Evolutionary conservation across 2,113 vertebrate genomes (phyloP).

Genomic region (Canis aureus): DNA sequence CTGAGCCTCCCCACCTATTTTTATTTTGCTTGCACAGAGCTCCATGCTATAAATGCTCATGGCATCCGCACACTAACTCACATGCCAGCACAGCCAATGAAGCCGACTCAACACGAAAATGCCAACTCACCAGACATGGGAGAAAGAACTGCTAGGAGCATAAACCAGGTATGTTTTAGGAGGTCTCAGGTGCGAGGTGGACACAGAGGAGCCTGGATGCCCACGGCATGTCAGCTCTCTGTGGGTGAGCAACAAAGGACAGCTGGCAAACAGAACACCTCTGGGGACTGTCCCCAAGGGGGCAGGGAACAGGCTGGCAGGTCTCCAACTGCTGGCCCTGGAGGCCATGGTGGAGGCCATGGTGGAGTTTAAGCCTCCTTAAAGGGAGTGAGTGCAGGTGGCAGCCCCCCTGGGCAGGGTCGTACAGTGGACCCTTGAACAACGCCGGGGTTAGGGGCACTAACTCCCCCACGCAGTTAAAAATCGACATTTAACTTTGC

Average conservation of each 20-base stretch:
- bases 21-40: not conserved
- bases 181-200: not conserved
- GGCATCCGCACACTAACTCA: not conserved
- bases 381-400: not conserved
- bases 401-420: too few species aligned
- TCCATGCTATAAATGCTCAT: not conserved
- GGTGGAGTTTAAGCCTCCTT: not conserved
- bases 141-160: rapidly evolving
- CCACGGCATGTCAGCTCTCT: not conserved
- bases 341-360: not conserved
- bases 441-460: not conserved
- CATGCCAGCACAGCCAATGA: not conserved
- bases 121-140: not conserved
- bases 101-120: not conserved
- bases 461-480: not conserved
- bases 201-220: not conserved
- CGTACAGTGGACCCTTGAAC: not conserved
- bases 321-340: not conserved
- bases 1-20: not conserved
- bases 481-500: not conserved
- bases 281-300: not conserved
- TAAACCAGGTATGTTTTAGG: not conserved
- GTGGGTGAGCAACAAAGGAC: rapidly evolving
- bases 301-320: not conserved
- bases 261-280: not conserved